Evolutionary conservation across 2,888 invertebrate genomes (phyloP), one percentile per base, ranked within the genome.

Genomic region (Nymphalis c-album): DNA sequence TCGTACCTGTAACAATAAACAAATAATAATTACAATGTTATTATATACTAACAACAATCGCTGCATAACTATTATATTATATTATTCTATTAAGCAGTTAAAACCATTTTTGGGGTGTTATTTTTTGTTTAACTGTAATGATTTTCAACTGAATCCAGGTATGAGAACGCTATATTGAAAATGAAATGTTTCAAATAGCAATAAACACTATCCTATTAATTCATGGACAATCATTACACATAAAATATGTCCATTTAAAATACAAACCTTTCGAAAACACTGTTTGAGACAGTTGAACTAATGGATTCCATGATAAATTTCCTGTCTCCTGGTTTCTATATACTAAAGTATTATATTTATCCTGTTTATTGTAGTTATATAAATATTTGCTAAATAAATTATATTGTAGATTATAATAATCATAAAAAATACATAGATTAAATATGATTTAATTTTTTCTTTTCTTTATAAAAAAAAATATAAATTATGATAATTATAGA

Each of bases 1-100:
- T 88, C 45, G 97, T 97, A 78, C 97, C 97, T 96, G 77, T 53
- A 93, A 86, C 66, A 73, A 73, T 60, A 59, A 22, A 57, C 45
- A 45, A 20, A 31, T 20, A 4, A 13, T 59, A 45, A 7, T 10
- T 16, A 45, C 7, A 55, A 16, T 53, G 13, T 40, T 35, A 35
- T 10, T 40, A 40, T 13, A 0, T 13, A 40, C 2, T 10, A 4
- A 40, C 3, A 40, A 40, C 13, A 40, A 13, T 40, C 13, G 13
- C 40, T 40, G 26, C 26, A 31, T 6, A 31, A 31, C 26, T 31
- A 26, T 26, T 5, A 31, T 31, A 6, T 6, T 31, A 31, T 6
- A 31, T 10, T 13, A 40, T 40, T 13, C 40, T 40, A 40, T 40
- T 40, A 40, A 40, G 40, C 40, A 40, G 4, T 13, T 4, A 40